phyloP scores from a whole-genome alignment of 2,888 invertebrate species.

The Epirrita christyi region DNA sequence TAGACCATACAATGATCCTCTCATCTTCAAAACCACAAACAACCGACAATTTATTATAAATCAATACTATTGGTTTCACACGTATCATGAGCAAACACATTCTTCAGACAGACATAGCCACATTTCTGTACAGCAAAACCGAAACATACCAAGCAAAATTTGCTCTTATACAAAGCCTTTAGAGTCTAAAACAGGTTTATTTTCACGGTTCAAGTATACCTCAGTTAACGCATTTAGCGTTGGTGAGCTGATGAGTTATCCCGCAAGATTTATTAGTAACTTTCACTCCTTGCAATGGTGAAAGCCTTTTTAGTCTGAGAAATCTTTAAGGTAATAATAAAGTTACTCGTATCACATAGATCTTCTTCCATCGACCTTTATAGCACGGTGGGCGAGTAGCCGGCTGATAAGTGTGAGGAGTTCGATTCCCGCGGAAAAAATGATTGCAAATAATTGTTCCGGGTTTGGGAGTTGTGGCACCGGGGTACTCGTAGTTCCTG shows the following conservation, averaged over 20 bases:
- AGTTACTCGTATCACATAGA: slow-evolving; percentile 21
- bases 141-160: not conserved
- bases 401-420: not conserved
- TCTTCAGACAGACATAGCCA: slow-evolving; percentile 1
- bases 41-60: slow-evolving; percentile 20
- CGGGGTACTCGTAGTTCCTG: too few relatives aligned
- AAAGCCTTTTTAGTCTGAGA: slow-evolving; percentile 46
- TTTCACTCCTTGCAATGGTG: slow-evolving; percentile 51
- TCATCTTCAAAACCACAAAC: slow-evolving; percentile 17
- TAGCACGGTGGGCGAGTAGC: too few relatives aligned
- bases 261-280: slow-evolving; percentile 40
- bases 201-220: slow-evolving; percentile 6
- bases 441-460: too few relatives aligned
- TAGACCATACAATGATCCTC: not conserved
- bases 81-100: slow-evolving; percentile 12
- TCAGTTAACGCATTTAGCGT: slow-evolving; percentile 32
- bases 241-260: slow-evolving; percentile 32
- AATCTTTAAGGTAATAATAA: slow-evolving; percentile 29
- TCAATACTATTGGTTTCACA: slow-evolving; percentile 20
- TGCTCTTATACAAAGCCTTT: not conserved
- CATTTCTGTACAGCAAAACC: not conserved
- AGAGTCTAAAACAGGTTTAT: slow-evolving; percentile 9
- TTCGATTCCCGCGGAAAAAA: too few relatives aligned
- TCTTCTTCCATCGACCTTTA: too few relatives aligned
- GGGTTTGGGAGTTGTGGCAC: too few relatives aligned